Percentiles rank a stretch among this genome's conserved stretches.
Conservation (phyloP, 1,140 invertebrate species). For the Pachyrhynchus sulphureomaculatus region DNA sequence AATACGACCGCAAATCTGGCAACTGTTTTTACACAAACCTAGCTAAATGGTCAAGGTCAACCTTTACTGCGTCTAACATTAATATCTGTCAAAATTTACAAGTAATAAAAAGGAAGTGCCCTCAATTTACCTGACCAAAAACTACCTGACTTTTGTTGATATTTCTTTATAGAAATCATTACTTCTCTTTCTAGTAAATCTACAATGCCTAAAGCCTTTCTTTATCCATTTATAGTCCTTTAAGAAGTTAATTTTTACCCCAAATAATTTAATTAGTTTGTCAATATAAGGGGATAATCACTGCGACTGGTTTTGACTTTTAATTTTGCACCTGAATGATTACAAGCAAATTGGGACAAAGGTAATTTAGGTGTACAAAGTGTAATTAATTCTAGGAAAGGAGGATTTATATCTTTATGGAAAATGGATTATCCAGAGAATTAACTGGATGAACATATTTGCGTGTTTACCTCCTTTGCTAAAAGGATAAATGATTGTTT, state of each 20-base stretch:
- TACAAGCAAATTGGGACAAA: not conserved
- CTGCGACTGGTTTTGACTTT: slow-evolving; percentile 13
- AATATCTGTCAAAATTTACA: too few relatives aligned
- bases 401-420: not conserved
- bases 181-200: not conserved
- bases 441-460: too few relatives aligned
- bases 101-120: too few relatives aligned
- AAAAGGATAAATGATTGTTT: too few relatives aligned
- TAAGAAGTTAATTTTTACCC: slow-evolving; percentile 3
- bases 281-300: slow-evolving; percentile 6
- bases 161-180: not conserved
- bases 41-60: too few relatives aligned
- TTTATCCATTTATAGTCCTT: slow-evolving; percentile 11
- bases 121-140: too few relatives aligned
- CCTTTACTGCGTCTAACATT: too few relatives aligned
- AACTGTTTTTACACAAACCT: too few relatives aligned
- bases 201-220: not conserved
- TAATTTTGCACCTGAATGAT: slow-evolving; percentile 24
- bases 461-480: too few relatives aligned
- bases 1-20: too few relatives aligned
- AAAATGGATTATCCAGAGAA: too few relatives aligned
- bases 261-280: slow-evolving; percentile 15
- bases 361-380: slow-evolving; percentile 18
- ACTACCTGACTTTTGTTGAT: too few relatives aligned
- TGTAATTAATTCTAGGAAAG: slow-evolving; percentile 14